Percentiles rank a stretch among this genome's conserved stretches.
Conservation (phyloP, 2,888 invertebrate genomes). For the Elegia similella region DNA sequence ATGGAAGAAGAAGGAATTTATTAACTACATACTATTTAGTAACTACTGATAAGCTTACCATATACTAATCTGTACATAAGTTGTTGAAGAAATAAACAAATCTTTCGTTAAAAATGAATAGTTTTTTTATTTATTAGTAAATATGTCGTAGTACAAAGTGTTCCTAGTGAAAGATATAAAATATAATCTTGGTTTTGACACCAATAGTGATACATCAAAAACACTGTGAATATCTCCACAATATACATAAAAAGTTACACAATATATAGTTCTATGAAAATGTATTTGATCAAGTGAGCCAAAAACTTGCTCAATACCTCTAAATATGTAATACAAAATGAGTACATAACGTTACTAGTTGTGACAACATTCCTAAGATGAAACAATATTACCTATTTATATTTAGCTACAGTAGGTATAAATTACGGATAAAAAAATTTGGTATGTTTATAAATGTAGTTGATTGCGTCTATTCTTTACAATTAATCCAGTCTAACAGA, state of each 20-base stretch:
- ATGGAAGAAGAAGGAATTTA: conserved; percentile 70
- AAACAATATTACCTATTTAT: neutral
- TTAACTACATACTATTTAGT: conserved; percentile 17
- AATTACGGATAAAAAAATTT: too few relatives aligned
- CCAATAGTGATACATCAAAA: conserved; percentile 19
- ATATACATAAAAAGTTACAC: conserved; percentile 23
- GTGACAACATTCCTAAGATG: neutral
- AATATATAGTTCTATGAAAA: conserved; percentile 22
- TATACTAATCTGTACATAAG: conserved; percentile 19
- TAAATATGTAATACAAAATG: neutral
- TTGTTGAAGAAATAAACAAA: conserved; percentile 10
- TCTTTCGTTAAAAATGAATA: conserved; percentile 20
- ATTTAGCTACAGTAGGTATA: neutral
- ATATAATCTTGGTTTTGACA: conserved; percentile 35
- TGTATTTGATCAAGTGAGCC: conserved; percentile 25
- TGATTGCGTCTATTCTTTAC: too few relatives aligned
- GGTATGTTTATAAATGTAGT: too few relatives aligned
- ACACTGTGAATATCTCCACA: conserved; percentile 27
- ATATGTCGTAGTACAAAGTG: conserved; percentile 52
- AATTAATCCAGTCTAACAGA: too few relatives aligned
- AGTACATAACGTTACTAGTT: neutral
- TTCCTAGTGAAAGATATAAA: conserved; percentile 51
- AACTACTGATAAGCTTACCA: conserved; percentile 7
- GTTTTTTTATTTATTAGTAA: conserved; percentile 37
- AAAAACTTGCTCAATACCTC: conserved; percentile 1